These are phyloP conservation scores for Phyllostomus discolor DNA, from an alignment of 2,113 vertebrate genomes.

Conservation along the genomic window DNA sequence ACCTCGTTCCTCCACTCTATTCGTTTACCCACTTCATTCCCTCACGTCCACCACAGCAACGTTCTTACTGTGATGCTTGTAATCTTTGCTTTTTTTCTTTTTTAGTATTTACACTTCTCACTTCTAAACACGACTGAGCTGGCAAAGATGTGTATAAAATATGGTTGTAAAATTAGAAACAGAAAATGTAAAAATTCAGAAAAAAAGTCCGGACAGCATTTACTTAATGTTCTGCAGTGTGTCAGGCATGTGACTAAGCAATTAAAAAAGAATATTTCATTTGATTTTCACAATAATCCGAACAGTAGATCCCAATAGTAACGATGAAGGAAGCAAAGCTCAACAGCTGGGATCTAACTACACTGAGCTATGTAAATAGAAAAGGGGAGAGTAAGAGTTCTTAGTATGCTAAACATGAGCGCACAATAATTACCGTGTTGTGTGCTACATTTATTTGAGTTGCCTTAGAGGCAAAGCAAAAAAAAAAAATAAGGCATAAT, in stretches of 20 bases:
- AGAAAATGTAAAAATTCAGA: background rate
- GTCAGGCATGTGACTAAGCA: background rate
- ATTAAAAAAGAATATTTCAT: background rate
- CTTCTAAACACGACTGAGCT: background rate
- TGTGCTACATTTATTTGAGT: background rate
- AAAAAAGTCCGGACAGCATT: background rate
- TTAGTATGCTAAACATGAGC: background rate
- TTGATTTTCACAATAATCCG: conserved; percentile 16
- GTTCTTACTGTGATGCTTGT: background rate
- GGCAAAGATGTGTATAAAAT: background rate
- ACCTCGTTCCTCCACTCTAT: background rate
- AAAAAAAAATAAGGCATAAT: background rate
- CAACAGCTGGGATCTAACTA: background rate
- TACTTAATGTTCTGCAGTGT: background rate
- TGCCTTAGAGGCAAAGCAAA: conserved; percentile 19
- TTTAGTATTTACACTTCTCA: background rate
- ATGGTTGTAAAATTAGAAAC: background rate
- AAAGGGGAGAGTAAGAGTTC: background rate
- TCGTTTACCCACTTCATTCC: background rate
- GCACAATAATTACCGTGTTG: background rate
- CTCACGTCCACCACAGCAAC: background rate
- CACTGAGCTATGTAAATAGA: background rate
- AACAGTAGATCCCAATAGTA: background rate
- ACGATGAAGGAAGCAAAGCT: background rate
- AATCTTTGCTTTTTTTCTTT: background rate